Conservation (phyloP, 2,797 vertebrate species). For the Graptemys geographica region DNA sequence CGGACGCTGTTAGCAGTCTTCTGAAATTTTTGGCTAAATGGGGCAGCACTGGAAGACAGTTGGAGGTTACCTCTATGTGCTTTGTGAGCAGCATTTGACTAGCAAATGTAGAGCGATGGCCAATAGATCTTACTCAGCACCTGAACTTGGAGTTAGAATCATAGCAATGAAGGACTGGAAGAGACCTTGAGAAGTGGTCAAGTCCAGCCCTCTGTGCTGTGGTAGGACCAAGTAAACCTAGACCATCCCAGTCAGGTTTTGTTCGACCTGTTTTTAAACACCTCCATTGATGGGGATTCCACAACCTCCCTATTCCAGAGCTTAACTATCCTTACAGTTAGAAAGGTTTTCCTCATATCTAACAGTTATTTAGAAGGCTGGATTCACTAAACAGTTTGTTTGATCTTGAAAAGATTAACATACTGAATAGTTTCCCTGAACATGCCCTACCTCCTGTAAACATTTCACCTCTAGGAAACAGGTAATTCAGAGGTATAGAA, state of each 20-base stretch:
- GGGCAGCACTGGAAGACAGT: neutral
- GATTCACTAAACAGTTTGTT: neutral
- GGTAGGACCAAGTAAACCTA: neutral
- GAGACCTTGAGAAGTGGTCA: neutral
- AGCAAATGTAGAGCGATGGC: neutral
- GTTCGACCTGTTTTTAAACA: neutral
- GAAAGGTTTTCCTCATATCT: no score
- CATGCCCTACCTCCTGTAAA: neutral
- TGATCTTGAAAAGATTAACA: neutral
- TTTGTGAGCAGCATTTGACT: neutral
- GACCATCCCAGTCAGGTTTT: neutral
- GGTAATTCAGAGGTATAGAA: neutral
- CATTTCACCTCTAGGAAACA: neutral
- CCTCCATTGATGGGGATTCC: neutral
- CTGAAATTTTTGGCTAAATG: neutral
- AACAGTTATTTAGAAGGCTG: neutral
- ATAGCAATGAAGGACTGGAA: neutral
- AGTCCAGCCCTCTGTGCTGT: neutral
- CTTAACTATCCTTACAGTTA: neutral
- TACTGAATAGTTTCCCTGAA: accelerated
- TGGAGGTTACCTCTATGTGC: neutral
- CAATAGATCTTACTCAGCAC: neutral
- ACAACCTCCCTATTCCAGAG: neutral
- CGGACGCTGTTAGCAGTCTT: neutral
- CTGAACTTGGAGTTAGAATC: neutral